Percentiles rank a stretch among this genome's conserved stretches.
These are phyloP conservation scores for Buphagus erythrorhynchus DNA, from an alignment of 2,797 vertebrate genomes.

Conservation along the genomic window DNA sequence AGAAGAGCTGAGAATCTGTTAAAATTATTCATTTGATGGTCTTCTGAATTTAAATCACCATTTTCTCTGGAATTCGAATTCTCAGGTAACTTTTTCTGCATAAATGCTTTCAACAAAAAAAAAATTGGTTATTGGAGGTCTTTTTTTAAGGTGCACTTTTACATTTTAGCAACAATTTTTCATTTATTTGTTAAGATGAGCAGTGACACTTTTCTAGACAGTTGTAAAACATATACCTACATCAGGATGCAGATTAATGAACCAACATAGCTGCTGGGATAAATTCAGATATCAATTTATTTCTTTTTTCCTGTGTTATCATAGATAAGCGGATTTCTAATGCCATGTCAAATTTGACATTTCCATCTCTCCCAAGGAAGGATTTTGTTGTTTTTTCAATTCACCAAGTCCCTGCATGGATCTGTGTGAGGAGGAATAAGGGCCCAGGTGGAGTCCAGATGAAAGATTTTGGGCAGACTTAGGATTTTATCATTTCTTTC, in stretches of 20 bases:
- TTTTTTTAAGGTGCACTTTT: background rate
- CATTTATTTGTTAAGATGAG: background rate
- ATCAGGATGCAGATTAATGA: background rate
- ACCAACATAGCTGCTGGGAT: background rate
- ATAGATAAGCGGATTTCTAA: background rate
- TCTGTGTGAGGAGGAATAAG: background rate
- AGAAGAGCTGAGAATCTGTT: constrained; percentile 59
- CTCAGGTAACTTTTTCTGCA: constrained; percentile 52
- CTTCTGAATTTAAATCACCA: constrained; percentile 41
- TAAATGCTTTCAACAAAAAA: constrained; percentile 7
- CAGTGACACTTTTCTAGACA: background rate
- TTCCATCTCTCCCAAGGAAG: background rate
- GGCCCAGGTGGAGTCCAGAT: background rate
- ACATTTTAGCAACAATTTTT: background rate
- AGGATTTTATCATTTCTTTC: background rate
- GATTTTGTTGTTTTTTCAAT: background rate
- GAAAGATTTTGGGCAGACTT: background rate
- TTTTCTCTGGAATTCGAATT: constrained; percentile 21
- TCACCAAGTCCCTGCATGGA: background rate
- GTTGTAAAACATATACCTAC: background rate
- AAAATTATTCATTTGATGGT: constrained; percentile 66
- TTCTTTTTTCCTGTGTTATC: background rate
- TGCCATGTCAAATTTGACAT: background rate
- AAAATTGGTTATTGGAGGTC: background rate
- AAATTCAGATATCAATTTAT: background rate